phyloP scores from a whole-genome alignment of 2,113 vertebrate species.

The Apteryx mantelli region DNA sequence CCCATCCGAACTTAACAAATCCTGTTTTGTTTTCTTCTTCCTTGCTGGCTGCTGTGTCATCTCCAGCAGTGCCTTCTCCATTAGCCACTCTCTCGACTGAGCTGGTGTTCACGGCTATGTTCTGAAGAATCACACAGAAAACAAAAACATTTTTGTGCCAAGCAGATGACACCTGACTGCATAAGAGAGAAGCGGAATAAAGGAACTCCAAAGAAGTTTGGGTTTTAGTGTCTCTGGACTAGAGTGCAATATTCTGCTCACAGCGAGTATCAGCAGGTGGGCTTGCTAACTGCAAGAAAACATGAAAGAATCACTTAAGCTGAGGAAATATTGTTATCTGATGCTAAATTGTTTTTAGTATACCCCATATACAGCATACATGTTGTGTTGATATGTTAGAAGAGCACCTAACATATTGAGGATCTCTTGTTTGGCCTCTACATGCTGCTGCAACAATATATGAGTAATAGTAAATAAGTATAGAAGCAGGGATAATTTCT shows the following conservation, averaged over 20 bases:
- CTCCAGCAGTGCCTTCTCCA: constrained; percentile 78
- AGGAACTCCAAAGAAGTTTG: not conserved
- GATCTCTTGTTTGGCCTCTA: not conserved
- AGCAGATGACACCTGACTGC: constrained; percentile 1
- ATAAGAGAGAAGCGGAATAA: not conserved
- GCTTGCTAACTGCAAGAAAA: not conserved
- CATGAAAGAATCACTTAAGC: not conserved
- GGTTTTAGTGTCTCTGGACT: not conserved
- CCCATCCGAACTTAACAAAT: constrained; percentile 94
- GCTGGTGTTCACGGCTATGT: constrained; percentile 77
- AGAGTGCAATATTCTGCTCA: not conserved
- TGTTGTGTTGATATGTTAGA: not conserved
- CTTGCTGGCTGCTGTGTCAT: constrained; percentile 81
- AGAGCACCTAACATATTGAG: not conserved
- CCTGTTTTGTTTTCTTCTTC: constrained; percentile 75
- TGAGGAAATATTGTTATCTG: not conserved
- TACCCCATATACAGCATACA: not conserved
- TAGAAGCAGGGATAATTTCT: not conserved
- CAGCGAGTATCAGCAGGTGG: not conserved
- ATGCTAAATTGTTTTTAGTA: not conserved
- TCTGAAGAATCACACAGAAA: constrained; percentile 74
- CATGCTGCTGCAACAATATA: not conserved
- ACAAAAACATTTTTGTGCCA: not conserved
- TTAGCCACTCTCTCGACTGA: constrained; percentile 78
- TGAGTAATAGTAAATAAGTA: not conserved